Conservation (phyloP, 2,797 vertebrate genomes). For the Pseudochaenichthys georgianus region DNA sequence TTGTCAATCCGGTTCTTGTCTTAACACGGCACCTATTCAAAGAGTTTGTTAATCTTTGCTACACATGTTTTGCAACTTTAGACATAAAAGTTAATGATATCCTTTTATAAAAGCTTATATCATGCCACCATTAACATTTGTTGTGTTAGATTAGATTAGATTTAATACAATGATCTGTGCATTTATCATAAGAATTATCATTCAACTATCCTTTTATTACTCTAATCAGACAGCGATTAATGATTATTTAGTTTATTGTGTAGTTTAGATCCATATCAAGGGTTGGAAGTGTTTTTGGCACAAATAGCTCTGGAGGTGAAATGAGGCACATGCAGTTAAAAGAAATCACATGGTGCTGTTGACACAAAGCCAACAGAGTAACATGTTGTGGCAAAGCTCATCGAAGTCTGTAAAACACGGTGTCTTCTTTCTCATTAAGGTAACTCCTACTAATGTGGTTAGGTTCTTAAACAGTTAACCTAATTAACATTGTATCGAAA, state of each 20-base stretch:
- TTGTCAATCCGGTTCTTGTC: constrained; percentile 50
- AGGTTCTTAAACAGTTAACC: background rate
- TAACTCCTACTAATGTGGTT: background rate
- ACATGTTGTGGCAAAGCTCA: constrained; percentile 23
- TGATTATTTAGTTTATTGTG: background rate
- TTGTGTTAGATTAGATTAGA: too few species aligned
- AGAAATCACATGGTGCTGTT: constrained; percentile 72
- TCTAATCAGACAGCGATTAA: too few species aligned
- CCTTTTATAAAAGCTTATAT: background rate
- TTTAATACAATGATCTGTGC: too few species aligned
- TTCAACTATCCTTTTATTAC: too few species aligned
- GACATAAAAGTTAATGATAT: background rate
- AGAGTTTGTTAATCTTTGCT: constrained; percentile 10
- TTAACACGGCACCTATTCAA: constrained; percentile 20
- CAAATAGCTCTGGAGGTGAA: background rate
- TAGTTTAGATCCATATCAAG: background rate
- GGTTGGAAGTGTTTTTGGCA: background rate
- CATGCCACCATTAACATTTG: background rate
- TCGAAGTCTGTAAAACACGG: constrained; percentile 19
- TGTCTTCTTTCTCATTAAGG: constrained; percentile 15
- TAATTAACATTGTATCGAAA: background rate
- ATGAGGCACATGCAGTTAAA: too few species aligned
- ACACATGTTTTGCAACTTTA: background rate
- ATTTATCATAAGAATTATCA: too few species aligned
- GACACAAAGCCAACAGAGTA: constrained; percentile 38